Evolutionary conservation across 2,113 vertebrate species (phyloP).

Genomic region (Charina bottae): DNA sequence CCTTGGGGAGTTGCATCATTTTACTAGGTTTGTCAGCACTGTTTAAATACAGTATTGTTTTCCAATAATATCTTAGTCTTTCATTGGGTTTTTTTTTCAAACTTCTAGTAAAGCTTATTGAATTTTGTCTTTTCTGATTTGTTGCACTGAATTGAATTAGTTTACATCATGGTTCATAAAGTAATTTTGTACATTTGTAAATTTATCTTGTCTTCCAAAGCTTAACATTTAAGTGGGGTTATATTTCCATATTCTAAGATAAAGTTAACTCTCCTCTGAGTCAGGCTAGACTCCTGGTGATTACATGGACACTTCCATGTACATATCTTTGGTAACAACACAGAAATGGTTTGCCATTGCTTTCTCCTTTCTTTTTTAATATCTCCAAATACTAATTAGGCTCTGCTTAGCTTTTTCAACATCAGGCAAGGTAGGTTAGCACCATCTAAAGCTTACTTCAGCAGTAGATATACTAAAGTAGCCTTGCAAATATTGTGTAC

Average conservation of each 20-base stretch:
- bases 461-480: not conserved
- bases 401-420: not conserved
- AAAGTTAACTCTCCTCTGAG: not conserved
- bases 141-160: not conserved
- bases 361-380: not conserved
- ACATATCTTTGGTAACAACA: not conserved
- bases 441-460: not conserved
- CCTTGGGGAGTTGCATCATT: slow-evolving; percentile 15
- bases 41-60: slow-evolving; percentile 5
- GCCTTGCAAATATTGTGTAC: not conserved
- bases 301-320: not conserved
- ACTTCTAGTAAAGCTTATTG: not conserved
- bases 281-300: not conserved
- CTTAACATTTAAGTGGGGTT: not conserved
- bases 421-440: not conserved
- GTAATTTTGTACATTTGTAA: not conserved
- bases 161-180: not conserved
- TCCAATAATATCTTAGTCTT: not conserved
- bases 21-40: not conserved
- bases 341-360: not conserved
- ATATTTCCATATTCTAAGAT: not conserved
- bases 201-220: not conserved
- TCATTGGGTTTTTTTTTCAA: not conserved
- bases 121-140: not conserved
- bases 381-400: not conserved